These are phyloP conservation scores for Chesias legatella DNA, from an alignment of 2,888 invertebrate genomes.

Conservation along the genomic window DNA sequence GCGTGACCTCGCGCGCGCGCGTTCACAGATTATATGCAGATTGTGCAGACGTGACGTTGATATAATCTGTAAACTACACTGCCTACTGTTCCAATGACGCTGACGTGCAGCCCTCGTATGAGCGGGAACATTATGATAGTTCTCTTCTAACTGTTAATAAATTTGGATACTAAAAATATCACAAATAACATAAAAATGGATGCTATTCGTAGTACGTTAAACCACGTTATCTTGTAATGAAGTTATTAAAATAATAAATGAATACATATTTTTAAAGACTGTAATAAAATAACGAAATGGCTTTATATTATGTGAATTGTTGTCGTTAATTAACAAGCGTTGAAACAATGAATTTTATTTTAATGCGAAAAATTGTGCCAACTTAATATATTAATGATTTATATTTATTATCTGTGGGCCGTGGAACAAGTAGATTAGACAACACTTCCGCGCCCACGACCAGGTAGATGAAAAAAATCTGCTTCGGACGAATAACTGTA, in stretches of 20 bases:
- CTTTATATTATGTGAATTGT: no score
- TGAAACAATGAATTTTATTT: slow-evolving; percentile 12
- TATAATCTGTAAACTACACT: slow-evolving; percentile 22
- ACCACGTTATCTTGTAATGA: slow-evolving; percentile 7
- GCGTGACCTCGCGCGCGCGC: slow-evolving; percentile 21
- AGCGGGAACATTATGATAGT: slow-evolving; percentile 4
- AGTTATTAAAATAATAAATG: slow-evolving; percentile 7
- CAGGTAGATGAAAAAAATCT: slow-evolving; percentile 9
- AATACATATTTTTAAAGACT: not conserved
- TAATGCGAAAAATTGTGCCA: slow-evolving; percentile 9
- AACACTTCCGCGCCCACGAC: slow-evolving; percentile 14
- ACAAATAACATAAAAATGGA: slow-evolving; percentile 1
- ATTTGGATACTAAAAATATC: not conserved
- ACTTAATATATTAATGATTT: slow-evolving; percentile 4
- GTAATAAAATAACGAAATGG: slow-evolving; percentile 9
- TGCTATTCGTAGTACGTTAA: slow-evolving; percentile 1
- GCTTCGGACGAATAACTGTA: slow-evolving; percentile 14
- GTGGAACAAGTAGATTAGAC: slow-evolving; percentile 7
- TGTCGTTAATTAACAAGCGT: no score
- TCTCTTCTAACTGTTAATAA: not conserved
- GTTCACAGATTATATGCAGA: slow-evolving; percentile 31
- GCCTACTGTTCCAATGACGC: slow-evolving; percentile 13
- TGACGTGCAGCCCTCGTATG: slow-evolving; percentile 6
- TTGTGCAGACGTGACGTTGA: slow-evolving; percentile 31
- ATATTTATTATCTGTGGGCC: slow-evolving; percentile 3